phyloP scores from a whole-genome alignment of 2,113 vertebrate genomes.

The Rallus limicola region DNA sequence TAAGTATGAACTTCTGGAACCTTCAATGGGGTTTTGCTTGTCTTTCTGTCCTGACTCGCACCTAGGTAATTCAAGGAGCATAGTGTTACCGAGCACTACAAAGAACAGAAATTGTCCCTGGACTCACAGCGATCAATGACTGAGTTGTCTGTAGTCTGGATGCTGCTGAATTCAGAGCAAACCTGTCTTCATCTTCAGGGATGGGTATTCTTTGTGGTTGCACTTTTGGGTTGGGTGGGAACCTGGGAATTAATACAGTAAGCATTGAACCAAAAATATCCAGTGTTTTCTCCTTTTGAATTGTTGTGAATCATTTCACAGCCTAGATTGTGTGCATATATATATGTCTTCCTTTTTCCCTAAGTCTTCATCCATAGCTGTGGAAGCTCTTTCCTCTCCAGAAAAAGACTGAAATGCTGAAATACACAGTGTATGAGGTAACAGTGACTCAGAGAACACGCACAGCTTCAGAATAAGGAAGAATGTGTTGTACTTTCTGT shows the following conservation, averaged over 20 bases:
- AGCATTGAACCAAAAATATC: background rate
- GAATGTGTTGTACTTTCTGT: background rate
- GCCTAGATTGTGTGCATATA: background rate
- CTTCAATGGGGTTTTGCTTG: background rate
- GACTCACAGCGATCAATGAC: background rate
- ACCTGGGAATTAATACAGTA: background rate
- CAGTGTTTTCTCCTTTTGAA: background rate
- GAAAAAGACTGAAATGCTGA: background rate
- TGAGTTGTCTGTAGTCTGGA: background rate
- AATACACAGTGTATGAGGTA: background rate
- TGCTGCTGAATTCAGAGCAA: background rate
- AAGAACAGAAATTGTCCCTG: background rate
- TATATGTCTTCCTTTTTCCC: background rate
- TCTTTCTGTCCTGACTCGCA: background rate
- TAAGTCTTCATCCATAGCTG: background rate
- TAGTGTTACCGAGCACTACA: background rate
- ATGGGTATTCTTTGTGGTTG: background rate
- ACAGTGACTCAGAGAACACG: background rate
- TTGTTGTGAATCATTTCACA: constrained; percentile 21
- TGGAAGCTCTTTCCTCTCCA: background rate
- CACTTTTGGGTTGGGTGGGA: background rate
- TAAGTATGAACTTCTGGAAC: background rate
- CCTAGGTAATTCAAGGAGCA: background rate
- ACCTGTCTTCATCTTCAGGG: background rate
- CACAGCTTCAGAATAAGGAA: background rate